These are phyloP conservation scores for Achatina immaculata DNA, from an alignment of 1,140 invertebrate genomes.

Conservation along the genomic window DNA sequence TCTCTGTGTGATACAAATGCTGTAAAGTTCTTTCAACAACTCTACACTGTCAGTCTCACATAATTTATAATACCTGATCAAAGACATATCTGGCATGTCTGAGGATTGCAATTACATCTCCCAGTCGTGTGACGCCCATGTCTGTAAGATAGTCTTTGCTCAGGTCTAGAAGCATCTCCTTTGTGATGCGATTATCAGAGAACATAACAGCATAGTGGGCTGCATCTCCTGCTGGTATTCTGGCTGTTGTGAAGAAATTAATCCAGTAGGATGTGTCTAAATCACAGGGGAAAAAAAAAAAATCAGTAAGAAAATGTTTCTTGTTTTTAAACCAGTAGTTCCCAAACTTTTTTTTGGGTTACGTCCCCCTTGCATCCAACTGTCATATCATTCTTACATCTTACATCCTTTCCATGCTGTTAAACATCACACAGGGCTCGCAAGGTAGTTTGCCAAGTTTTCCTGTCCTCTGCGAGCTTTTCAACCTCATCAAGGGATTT, in stretches of 20 bases:
- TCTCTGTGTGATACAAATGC: no score
- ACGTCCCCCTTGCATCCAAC: no score
- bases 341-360: no score
- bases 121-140: conserved; percentile 86
- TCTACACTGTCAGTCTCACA: no score
- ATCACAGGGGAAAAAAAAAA: conserved; percentile 31
- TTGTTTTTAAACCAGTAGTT: no score
- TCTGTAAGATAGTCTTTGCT: conserved; percentile 86
- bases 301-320: conserved; percentile 1
- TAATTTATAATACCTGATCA: conserved; percentile 77
- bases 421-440: no score
- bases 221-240: conserved; percentile 80
- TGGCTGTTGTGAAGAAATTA: conserved; percentile 84
- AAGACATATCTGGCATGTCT: conserved; percentile 84
- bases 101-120: conserved; percentile 87
- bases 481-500: no score
- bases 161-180: conserved; percentile 84
- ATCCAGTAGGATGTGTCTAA: conserved; percentile 64
- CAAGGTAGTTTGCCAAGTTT: no score
- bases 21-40: no score
- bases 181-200: conserved; percentile 84
- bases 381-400: no score
- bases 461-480: no score
- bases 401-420: no score
- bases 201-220: conserved; percentile 87